A percentile compares a stretch with the other conserved stretches of the same genome.
These are phyloP conservation scores for Poeciliopsis turneri DNA, from an alignment of 2,797 vertebrate genomes.

Conservation along the genomic window DNA sequence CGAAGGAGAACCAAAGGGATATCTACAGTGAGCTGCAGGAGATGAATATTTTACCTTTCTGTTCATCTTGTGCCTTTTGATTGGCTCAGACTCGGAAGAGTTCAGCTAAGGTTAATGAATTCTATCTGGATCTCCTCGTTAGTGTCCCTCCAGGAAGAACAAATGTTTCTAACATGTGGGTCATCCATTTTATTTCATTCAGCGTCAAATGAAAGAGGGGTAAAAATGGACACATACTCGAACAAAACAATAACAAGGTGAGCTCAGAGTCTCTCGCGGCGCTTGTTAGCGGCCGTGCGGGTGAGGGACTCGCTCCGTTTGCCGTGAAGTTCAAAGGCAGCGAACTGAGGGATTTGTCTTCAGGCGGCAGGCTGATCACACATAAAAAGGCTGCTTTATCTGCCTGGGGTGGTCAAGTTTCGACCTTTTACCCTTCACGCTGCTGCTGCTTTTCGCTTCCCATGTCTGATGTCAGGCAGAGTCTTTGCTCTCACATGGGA, in stretches of 20 bases:
- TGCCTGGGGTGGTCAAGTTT: conserved; percentile 69
- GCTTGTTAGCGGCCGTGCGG: conserved; percentile 42
- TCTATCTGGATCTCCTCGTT: conserved; percentile 54
- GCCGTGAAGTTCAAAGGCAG: conserved; percentile 73
- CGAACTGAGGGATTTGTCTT: conserved; percentile 66
- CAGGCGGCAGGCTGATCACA: conserved; percentile 66
- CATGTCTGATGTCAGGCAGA: conserved; percentile 76
- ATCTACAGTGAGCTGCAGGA: conserved; percentile 29
- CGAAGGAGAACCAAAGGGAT: conserved; percentile 41
- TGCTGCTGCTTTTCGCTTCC: conserved; percentile 66
- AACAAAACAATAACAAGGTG: conserved; percentile 45
- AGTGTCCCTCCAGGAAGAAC: conserved; percentile 27
- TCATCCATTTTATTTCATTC: conserved; percentile 16
- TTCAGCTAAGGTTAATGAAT: conserved; percentile 36
- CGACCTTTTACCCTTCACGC: conserved; percentile 77
- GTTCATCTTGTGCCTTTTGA: conserved; percentile 21
- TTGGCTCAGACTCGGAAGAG: conserved; percentile 12
- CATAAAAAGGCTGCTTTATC: conserved; percentile 83
- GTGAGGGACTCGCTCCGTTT: conserved; percentile 36
- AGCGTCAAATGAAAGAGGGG: conserved; percentile 13
- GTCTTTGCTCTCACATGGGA: conserved; percentile 65
- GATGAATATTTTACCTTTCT: conserved; percentile 28
- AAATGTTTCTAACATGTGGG: conserved; percentile 26
- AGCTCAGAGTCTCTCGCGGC: conserved; percentile 7
- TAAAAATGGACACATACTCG: conserved; percentile 19